Percentiles rank a stretch among this genome's conserved stretches.
Evolutionary conservation across 2,888 invertebrate genomes (phyloP).

Genomic region (Papilio demoleus): DNA sequence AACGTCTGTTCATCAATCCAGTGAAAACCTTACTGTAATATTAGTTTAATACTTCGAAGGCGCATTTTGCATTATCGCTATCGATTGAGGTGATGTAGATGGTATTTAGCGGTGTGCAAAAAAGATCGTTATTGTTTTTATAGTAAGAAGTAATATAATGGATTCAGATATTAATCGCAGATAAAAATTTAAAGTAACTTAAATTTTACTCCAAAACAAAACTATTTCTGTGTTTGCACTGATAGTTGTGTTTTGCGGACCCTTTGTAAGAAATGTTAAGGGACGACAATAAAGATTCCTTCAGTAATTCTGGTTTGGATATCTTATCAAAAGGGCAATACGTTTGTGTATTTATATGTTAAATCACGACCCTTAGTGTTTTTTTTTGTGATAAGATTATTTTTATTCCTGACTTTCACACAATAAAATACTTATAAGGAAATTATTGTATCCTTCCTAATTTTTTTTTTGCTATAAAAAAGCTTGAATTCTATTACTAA

Average conservation of each 20-base stretch:
- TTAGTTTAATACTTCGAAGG: not conserved
- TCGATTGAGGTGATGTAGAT: too few species aligned
- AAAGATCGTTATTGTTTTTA: too few species aligned
- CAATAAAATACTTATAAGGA: too few species aligned
- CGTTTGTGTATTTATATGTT: not conserved
- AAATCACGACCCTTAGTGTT: not conserved
- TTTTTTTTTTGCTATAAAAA: too few species aligned
- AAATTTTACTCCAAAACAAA: conserved; percentile 11
- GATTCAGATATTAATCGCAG: too few species aligned
- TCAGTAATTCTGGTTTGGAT: conserved; percentile 16
- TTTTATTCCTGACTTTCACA: too few species aligned
- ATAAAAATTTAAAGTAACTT: too few species aligned
- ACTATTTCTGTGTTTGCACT: conserved; percentile 23
- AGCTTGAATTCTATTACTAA: too few species aligned
- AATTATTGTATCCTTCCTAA: too few species aligned
- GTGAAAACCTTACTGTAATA: not conserved
- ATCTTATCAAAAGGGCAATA: conserved; percentile 30
- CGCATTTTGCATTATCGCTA: too few species aligned
- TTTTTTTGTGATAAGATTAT: conserved; percentile 1
- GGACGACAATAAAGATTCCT: conserved; percentile 22
- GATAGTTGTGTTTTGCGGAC: conserved; percentile 26
- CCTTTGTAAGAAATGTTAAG: conserved; percentile 26
- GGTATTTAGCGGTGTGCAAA: too few species aligned
- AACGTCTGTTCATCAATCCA: not conserved
- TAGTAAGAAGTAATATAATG: too few species aligned